Percentiles rank a stretch among this genome's conserved stretches.
These are phyloP conservation scores for Sitobion miscanthi DNA, from an alignment of 1,140 invertebrate genomes.

Conservation along the genomic window DNA sequence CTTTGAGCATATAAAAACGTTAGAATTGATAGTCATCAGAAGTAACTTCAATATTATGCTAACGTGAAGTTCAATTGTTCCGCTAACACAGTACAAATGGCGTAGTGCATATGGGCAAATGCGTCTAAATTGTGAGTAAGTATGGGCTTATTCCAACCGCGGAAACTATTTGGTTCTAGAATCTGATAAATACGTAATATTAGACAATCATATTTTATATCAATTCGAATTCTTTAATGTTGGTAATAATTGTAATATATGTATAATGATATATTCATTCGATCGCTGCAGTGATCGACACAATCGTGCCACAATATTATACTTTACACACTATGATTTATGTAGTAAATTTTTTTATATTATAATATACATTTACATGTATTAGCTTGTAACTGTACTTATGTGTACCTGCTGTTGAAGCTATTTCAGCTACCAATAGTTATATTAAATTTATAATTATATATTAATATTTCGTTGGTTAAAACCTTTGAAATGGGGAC, in stretches of 20 bases:
- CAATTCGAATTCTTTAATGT: not conserved
- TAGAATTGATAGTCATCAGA: not conserved
- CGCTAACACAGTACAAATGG: not conserved
- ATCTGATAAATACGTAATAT: not conserved
- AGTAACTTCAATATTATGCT: not conserved
- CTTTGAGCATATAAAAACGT: conserved; percentile 60
- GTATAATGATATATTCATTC: no score
- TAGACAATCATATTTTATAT: not conserved
- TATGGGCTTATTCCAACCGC: not conserved
- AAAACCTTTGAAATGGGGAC: not conserved
- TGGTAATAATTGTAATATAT: not conserved
- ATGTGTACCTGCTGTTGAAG: no score
- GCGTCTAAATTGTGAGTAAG: not conserved
- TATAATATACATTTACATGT: not conserved
- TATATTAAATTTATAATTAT: not conserved
- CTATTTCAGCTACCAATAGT: not conserved
- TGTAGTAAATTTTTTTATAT: not conserved
- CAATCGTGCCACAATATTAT: no score
- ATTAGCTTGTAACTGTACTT: not conserved
- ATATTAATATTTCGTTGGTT: not conserved
- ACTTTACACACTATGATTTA: no score
- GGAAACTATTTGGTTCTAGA: not conserved
- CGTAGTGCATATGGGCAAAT: conserved; percentile 15
- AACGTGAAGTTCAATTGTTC: conserved; percentile 45
- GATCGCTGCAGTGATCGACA: no score